These are phyloP conservation scores for Leiothrix lutea DNA, from an alignment of 2,113 vertebrate species.

Conservation along the genomic window DNA sequence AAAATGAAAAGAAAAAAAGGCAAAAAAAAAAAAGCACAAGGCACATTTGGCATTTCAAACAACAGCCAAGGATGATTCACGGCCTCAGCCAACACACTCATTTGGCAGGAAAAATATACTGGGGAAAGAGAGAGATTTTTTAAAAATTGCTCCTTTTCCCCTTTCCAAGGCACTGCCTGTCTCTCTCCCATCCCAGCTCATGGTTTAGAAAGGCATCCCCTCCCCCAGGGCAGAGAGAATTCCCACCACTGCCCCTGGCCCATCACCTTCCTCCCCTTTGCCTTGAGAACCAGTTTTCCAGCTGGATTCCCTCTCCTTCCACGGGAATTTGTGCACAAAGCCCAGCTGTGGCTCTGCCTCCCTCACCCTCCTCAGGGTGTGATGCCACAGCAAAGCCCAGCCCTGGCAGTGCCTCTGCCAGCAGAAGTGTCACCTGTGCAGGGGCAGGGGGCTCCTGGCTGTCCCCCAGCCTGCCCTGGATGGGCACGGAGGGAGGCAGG, in stretches of 20 bases:
- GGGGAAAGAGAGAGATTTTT: neutral
- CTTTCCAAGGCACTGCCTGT: neutral
- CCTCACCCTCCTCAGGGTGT: neutral
- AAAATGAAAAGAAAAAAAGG: neutral
- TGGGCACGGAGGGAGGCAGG: too few relatives aligned
- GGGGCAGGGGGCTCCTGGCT: neutral
- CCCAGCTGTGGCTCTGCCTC: neutral
- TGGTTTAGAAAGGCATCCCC: accelerated
- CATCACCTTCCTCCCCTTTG: neutral
- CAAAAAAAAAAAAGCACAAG: neutral
- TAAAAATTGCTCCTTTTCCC: neutral
- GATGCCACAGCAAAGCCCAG: neutral
- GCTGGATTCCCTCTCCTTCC: neutral
- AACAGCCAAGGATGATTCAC: slow-evolving; percentile 17
- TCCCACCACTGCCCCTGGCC: neutral
- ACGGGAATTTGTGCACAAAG: neutral
- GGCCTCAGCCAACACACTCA: neutral
- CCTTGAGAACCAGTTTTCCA: neutral
- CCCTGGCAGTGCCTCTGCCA: neutral
- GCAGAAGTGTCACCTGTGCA: neutral
- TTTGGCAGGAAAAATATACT: neutral
- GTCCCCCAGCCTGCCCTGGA: neutral
- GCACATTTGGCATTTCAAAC: neutral
- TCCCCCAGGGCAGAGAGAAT: too few relatives aligned
- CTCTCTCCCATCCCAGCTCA: neutral